Base-by-base conservation (phyloP, 2,888 invertebrate species). In the Hemaris fuciformis region DNA sequence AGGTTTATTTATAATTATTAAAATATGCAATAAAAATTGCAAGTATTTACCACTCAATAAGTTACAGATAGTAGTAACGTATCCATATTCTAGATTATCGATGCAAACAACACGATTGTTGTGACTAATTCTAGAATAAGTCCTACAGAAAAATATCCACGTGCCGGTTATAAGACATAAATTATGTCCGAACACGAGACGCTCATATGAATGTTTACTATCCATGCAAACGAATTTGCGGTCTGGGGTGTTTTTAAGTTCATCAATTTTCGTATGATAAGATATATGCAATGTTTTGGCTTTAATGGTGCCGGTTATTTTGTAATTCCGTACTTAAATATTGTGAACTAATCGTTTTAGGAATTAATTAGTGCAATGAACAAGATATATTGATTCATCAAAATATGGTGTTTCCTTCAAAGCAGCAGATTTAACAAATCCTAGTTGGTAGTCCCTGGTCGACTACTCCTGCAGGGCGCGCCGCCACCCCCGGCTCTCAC, bases 381-480 rank as follows among this genome's bases (percentile, higher is more conserved):
- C n/a, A 53, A 8, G 48, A 27, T 53, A 27, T 53, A n/a, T 48
- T 18, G 4, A 53, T 3, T 8, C 25, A 18, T 18, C 8, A 53
- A n/a, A n/a, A n/a, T 31, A 10, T 31, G 31, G 53, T 53, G 53
- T 10, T 2, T 53, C 18, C 10, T 18, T 80, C 81, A 89, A 88
- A 88, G 88, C 86, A 89, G 88, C 87, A 85, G 89, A 89, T 90
- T 90, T 89, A 87, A 84, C 87, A 90, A 90, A 91, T 89, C 89
- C 89, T 85, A 77, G 88, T 83, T 85, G 87, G 84, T 81, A 81
- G 86, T 81, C 88, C 87, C 90, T 89, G 86, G 89, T 87, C 88
- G 89, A 87, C 85, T 86, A 87, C 89, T 89, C 86, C 85, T 83
- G 88, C 87, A 83, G 88, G 87, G 88, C 73, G 81, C 72, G 77